Evolutionary conservation across 2,797 vertebrate genomes (phyloP).

Genomic region (Scarus forsteni): DNA sequence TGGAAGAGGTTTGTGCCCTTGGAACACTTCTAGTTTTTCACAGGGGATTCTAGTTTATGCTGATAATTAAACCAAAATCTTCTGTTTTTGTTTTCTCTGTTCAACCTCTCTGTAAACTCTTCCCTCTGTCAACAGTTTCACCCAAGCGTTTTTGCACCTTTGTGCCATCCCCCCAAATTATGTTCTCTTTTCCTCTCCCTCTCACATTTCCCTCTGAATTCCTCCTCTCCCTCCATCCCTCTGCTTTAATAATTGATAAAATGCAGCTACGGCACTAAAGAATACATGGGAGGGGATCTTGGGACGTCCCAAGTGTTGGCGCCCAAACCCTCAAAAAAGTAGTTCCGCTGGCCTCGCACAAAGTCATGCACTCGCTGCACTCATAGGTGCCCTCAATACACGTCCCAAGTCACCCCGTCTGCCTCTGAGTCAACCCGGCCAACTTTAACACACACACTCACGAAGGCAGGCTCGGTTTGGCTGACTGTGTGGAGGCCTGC

Average conservation of each 20-base stretch:
- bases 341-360: conserved; percentile 53
- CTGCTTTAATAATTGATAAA: conserved; percentile 72
- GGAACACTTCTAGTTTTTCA: not conserved
- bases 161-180: conserved; percentile 7
- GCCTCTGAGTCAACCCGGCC: conserved; percentile 16
- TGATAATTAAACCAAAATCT: conserved; percentile 3
- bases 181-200: conserved; percentile 13
- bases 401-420: conserved; percentile 40
- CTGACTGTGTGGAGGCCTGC: conserved; percentile 31
- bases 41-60: conserved; percentile 13
- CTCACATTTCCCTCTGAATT: conserved; percentile 10
- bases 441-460: conserved; percentile 8
- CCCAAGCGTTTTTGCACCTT: conserved; percentile 16
- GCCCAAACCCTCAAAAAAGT: conserved; percentile 33
- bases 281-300: conserved; percentile 66
- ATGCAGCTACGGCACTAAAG: conserved; percentile 65
- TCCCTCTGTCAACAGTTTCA: conserved; percentile 28
- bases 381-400: conserved; percentile 20
- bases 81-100: conserved; percentile 4
- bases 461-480: conserved; percentile 28
- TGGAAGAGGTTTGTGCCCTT: too few relatives aligned
- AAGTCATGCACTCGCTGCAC: conserved; percentile 45
- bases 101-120: conserved; percentile 29
- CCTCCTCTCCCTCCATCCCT: conserved; percentile 32
- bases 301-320: conserved; percentile 46